Evolutionary conservation across 2,113 vertebrate genomes (phyloP).

Genomic region (Phalacrocorax brasilianus): DNA sequence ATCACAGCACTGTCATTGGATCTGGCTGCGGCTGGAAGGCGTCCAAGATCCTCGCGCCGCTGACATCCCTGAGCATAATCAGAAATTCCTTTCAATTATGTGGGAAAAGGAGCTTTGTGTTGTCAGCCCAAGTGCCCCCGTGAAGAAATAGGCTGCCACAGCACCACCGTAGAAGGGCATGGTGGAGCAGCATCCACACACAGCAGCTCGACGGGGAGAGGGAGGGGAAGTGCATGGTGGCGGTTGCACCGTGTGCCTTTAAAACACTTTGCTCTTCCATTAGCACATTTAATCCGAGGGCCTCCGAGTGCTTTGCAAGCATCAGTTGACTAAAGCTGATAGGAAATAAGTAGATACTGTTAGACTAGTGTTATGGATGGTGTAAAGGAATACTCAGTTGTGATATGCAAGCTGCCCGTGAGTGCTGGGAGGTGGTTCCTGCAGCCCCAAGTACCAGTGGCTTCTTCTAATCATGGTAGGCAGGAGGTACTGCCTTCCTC

Average conservation of each 20-base stretch:
- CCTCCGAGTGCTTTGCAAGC: neutral
- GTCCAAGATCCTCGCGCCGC: slow-evolving; percentile 66
- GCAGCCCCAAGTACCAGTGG: neutral
- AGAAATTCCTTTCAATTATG: slow-evolving; percentile 77
- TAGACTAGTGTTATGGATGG: neutral
- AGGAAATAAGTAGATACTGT: neutral
- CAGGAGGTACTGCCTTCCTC: neutral
- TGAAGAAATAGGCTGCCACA: slow-evolving; percentile 63
- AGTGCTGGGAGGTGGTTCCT: neutral
- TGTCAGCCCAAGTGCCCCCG: slow-evolving; percentile 65
- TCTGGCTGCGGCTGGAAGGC: slow-evolving; percentile 63
- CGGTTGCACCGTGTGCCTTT: rapidly evolving
- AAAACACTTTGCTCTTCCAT: neutral
- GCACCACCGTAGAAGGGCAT: slow-evolving; percentile 56
- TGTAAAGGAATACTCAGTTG: rapidly evolving
- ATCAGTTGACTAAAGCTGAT: neutral
- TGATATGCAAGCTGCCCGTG: neutral
- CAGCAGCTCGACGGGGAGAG: neutral
- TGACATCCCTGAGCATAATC: slow-evolving; percentile 75
- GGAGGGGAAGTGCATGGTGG: rapidly evolving
- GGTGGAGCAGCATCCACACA: neutral
- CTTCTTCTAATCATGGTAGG: no score
- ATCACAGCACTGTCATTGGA: slow-evolving; percentile 48
- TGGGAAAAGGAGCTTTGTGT: slow-evolving; percentile 68
- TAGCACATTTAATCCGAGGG: neutral